Evolutionary conservation across 2,888 invertebrate species (phyloP).

Genomic region (Phrixothrix hirtus): DNA sequence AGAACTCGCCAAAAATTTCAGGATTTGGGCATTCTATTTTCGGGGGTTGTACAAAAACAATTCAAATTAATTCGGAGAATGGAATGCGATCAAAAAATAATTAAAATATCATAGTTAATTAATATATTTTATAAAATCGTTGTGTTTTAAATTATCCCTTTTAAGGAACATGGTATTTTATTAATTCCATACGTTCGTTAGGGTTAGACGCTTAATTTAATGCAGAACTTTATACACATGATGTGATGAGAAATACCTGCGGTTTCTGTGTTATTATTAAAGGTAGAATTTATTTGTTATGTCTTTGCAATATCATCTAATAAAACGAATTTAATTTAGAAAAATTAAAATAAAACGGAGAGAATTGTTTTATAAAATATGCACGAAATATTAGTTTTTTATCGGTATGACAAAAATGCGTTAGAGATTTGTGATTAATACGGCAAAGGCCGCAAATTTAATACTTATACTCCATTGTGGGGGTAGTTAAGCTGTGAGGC

Average conservation of each 20-base stretch:
- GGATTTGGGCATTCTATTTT: too few species aligned
- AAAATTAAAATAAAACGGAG: background rate
- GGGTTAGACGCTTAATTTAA: slow-evolving; percentile 22
- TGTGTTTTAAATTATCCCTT: background rate
- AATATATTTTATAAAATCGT: background rate
- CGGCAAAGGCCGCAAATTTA: slow-evolving; percentile 14
- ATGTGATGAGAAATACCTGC: slow-evolving; percentile 29
- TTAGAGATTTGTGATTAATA: too few species aligned
- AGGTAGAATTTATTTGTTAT: slow-evolving; percentile 16
- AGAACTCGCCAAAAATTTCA: too few species aligned
- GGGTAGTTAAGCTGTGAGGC: slow-evolving; percentile 26
- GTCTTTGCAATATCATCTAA: slow-evolving; percentile 10
- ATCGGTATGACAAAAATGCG: too few species aligned
- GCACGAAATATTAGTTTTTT: too few species aligned
- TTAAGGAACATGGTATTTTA: slow-evolving; percentile 20
- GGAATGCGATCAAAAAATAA: slow-evolving; percentile 7
- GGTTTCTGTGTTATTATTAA: slow-evolving; percentile 22
- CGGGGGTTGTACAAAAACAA: too few species aligned
- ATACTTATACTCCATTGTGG: slow-evolving; percentile 24
- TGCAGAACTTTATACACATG: slow-evolving; percentile 19
- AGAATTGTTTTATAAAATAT: too few species aligned
- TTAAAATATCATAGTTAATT: slow-evolving; percentile 1
- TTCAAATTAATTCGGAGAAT: background rate
- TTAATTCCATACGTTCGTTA: slow-evolving; percentile 24
- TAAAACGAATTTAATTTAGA: slow-evolving; percentile 5